Base-by-base conservation (phyloP, 2,113 vertebrate genomes). In the Puma concolor region DNA sequence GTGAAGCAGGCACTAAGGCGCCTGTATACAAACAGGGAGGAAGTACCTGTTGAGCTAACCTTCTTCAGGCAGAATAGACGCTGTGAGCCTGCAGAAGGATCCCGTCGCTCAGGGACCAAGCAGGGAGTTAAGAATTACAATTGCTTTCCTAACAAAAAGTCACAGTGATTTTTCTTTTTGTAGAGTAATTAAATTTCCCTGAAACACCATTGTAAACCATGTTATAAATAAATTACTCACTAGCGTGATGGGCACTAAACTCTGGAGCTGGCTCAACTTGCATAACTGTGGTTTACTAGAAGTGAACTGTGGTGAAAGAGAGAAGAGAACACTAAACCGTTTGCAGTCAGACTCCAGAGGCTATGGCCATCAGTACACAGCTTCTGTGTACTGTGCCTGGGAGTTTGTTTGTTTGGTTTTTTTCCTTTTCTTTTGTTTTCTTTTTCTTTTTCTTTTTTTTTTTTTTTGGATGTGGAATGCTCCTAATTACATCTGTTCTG, bases 111-210 rank as follows among this genome's bases (percentile, higher is more conserved):
- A 69, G 41, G 52, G 19, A 80, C 29, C 7, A 63, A 71, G 69
- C 41, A 41, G n/a, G 89, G 36, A 84, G 60, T 38, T 60, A 76
- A 87, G 82, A 95, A 69, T 96, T 71, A 31, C 27, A 48, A 82
- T 11, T 29, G 31, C 38, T 81, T 90, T 17, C 36, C 64, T 94
- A 93, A 74, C 16, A 38, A 72, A 93, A 93, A 89, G 64, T 94
- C 94, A 94, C 83, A 95, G 89, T 95, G 92, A 71, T 88, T 96
- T 94, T 91, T 60, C 48, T 94, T 76, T 44, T 38, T 54, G 48
- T 63, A 83, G 12, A 84, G 31, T 72, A 84, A 63, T 69, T 92
- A 81, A 25, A 77, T 93, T 76, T 93, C 44, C 33, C 50, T 17
- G 27, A 66, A 94, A 84, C 25, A 38, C 25, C n/a, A 19, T 86